Evolutionary conservation across 2,888 invertebrate genomes (phyloP).

Genomic region (Scotopteryx bipunctaria): DNA sequence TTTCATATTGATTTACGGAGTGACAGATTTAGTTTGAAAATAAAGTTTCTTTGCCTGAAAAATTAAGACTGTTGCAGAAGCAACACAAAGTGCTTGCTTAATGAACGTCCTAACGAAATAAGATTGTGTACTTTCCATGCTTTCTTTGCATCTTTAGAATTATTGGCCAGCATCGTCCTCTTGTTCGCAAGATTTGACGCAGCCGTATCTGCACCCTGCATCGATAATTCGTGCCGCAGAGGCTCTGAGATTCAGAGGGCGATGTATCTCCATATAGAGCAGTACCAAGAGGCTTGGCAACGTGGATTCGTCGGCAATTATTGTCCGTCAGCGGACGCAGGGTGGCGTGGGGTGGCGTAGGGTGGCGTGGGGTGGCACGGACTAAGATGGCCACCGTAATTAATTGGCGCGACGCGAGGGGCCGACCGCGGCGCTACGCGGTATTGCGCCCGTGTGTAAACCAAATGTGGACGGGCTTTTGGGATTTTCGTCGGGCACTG

Average conservation of each 20-base stretch:
- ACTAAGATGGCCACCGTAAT: constrained; percentile 83
- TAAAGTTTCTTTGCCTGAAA: no score
- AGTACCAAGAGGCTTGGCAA: constrained; percentile 23
- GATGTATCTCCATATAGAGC: constrained; percentile 25
- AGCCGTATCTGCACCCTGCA: no score
- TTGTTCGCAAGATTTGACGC: no score
- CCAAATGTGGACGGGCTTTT: constrained; percentile 35
- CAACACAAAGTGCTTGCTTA: no score
- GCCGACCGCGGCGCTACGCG: constrained; percentile 80
- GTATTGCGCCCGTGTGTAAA: constrained; percentile 70
- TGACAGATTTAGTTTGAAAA: no score
- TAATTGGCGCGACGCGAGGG: constrained; percentile 83
- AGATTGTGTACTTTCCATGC: no score
- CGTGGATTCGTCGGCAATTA: constrained; percentile 64
- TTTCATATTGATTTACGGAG: no score
- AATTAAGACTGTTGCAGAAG: no score
- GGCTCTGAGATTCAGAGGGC: constrained; percentile 14
- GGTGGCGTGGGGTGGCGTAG: constrained; percentile 44
- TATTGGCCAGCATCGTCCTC: no score
- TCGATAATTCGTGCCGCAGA: constrained; percentile 14
- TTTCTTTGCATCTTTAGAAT: no score
- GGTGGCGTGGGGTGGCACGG: constrained; percentile 47
- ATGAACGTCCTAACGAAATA: no score
- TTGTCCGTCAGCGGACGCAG: constrained; percentile 74
- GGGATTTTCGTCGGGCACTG: neutral